Percentiles rank a stretch among this genome's conserved stretches.
Evolutionary conservation across 2,888 invertebrate species (phyloP).

Genomic region (Clusia tigrina): DNA sequence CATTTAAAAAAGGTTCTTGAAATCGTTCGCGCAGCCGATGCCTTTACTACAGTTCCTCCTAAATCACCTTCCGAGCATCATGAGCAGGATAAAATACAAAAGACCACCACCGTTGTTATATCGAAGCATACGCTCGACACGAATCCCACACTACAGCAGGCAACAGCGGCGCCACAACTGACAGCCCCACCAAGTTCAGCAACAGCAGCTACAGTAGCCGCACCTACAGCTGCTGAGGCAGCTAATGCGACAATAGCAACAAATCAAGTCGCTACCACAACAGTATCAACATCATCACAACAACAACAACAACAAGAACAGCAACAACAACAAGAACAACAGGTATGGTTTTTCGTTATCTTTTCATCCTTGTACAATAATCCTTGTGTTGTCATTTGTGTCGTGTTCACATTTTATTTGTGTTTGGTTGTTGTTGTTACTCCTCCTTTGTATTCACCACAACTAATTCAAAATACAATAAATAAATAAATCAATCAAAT

Average conservation of each 20-base stretch:
- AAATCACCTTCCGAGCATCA: slow-evolving; percentile 76
- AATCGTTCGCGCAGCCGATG: slow-evolving; percentile 83
- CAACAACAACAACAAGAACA: slow-evolving; percentile 29
- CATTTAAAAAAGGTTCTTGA: slow-evolving; percentile 79
- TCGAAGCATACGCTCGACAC: slow-evolving; percentile 87
- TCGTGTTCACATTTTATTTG: slow-evolving; percentile 25
- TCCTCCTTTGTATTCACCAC: background rate
- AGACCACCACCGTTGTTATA: slow-evolving; percentile 93
- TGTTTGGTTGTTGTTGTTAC: slow-evolving; percentile 9
- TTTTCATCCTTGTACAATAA: slow-evolving; percentile 16
- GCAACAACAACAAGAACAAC: slow-evolving; percentile 41
- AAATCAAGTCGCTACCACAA: slow-evolving; percentile 32
- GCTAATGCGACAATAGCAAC: slow-evolving; percentile 20
- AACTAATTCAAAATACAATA: background rate
- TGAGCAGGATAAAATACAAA: slow-evolving; percentile 70
- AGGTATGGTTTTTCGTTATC: slow-evolving; percentile 45
- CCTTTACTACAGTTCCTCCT: slow-evolving; percentile 67
- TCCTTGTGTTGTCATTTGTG: slow-evolving; percentile 21
- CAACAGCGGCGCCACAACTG: slow-evolving; percentile 63
- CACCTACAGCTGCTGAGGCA: too few relatives aligned
- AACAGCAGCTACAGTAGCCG: slow-evolving; percentile 15
- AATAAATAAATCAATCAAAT: background rate
- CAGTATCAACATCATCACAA: slow-evolving; percentile 28
- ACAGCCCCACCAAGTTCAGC: slow-evolving; percentile 37
- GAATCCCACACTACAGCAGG: slow-evolving; percentile 57